Evolutionary conservation across 53 echinoderm and acorn worm species (phyloP).

Genomic region (Henricia sp.): DNA sequence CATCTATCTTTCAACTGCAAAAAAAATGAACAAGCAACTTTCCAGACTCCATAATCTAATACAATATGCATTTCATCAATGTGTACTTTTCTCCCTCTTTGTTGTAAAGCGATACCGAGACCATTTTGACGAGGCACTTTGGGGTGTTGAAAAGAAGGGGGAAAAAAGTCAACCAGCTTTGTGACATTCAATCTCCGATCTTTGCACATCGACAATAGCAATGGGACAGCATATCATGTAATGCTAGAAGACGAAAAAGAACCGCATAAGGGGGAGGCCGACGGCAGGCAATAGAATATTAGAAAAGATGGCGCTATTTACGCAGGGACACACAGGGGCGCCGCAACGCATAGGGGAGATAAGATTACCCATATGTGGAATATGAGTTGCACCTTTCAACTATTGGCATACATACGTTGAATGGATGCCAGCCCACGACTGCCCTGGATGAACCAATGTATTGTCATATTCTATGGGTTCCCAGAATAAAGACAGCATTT

Average conservation of each 20-base stretch:
- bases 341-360: background rate
- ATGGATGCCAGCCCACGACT: background rate
- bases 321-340: background rate
- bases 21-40: no score
- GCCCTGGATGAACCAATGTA: slow-evolving; percentile 28
- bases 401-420: slow-evolving; percentile 26
- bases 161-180: slow-evolving; percentile 4
- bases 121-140: background rate
- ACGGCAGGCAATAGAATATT: background rate
- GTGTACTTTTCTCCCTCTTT: no score
- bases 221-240: slow-evolving; percentile 18
- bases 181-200: slow-evolving; percentile 40
- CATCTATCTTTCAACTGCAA: no score
- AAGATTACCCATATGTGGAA: slow-evolving; percentile 16
- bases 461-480: no score
- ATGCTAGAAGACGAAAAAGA: slow-evolving; percentile 8
- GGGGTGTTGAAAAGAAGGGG: background rate
- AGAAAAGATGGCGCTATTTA: slow-evolving; percentile 32
- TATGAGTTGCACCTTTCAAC: slow-evolving; percentile 44
- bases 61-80: no score
- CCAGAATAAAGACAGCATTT: no score
- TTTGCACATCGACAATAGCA: slow-evolving; percentile 20
- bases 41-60: no score
- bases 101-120: slow-evolving; percentile 5
- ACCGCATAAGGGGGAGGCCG: background rate